Conservation (phyloP, 1,140 invertebrate species). For the Micrasema longulum region DNA sequence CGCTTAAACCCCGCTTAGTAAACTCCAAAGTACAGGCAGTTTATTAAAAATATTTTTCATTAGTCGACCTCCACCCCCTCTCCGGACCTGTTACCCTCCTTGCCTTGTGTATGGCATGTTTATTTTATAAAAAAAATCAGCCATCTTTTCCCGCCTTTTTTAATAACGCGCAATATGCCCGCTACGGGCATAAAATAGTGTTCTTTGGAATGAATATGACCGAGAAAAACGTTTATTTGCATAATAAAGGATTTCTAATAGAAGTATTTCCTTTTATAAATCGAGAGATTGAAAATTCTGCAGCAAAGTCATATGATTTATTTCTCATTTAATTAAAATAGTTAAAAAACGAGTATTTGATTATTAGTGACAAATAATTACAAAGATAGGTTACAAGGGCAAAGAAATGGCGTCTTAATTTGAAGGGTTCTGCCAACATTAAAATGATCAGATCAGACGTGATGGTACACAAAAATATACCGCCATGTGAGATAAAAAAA, state of each 20-base stretch:
- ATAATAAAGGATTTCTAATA: neutral
- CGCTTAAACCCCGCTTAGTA: constrained; percentile 23
- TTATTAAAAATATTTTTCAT: constrained; percentile 55
- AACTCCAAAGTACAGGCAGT: constrained; percentile 39
- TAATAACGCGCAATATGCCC: constrained; percentile 51
- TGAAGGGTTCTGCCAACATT: too few relatives aligned
- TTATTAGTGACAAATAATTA: too few relatives aligned
- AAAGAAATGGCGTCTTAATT: too few relatives aligned
- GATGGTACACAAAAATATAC: too few relatives aligned
- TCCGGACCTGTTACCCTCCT: neutral
- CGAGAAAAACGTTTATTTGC: neutral
- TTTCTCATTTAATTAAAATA: too few relatives aligned
- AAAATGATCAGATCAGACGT: too few relatives aligned
- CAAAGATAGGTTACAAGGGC: too few relatives aligned
- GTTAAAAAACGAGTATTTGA: too few relatives aligned
- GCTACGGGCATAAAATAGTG: constrained; percentile 47
- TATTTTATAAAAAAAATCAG: constrained; percentile 45
- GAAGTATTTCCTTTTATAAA: too few relatives aligned
- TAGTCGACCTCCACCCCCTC: constrained; percentile 32
- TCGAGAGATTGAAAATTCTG: too few relatives aligned
- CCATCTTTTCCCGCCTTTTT: constrained; percentile 48
- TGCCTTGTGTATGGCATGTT: constrained; percentile 45
- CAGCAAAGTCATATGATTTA: too few relatives aligned
- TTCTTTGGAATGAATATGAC: constrained; percentile 22
- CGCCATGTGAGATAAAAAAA: too few relatives aligned